These are phyloP conservation scores for Pseudobourletiella spinata DNA, from an alignment of 1,140 invertebrate genomes.

Conservation along the genomic window DNA sequence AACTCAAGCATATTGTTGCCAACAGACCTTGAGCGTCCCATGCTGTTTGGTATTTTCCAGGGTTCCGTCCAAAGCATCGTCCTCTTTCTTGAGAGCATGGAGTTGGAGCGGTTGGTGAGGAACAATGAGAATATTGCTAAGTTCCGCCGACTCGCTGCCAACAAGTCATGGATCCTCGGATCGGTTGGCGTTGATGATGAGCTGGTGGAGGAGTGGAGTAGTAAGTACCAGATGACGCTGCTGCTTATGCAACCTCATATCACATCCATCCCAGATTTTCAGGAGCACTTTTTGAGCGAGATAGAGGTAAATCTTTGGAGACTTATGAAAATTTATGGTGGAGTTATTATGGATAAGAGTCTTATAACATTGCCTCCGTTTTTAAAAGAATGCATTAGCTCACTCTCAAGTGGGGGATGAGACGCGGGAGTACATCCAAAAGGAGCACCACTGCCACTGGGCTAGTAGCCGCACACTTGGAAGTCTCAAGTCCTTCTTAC, in stretches of 20 bases:
- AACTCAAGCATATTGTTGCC: no score
- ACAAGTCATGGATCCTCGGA: slow-evolving; percentile 34
- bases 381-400: no score
- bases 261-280: slow-evolving; percentile 25
- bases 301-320: slow-evolving; percentile 28
- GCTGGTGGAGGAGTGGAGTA: slow-evolving; percentile 27
- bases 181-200: slow-evolving; percentile 30
- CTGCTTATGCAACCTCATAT: slow-evolving; percentile 33
- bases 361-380: no score
- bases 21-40: no score
- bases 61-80: slow-evolving; percentile 27
- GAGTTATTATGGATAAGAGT: no score
- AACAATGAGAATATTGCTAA: slow-evolving; percentile 6
- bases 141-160: slow-evolving; percentile 16
- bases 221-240: slow-evolving; percentile 23
- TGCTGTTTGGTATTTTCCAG: no score
- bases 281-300: slow-evolving; percentile 21
- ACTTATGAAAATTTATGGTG: no score
- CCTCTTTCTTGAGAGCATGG: slow-evolving; percentile 25
- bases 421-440: slow-evolving; percentile 30
- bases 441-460: slow-evolving; percentile 32
- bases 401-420: slow-evolving; percentile 12
- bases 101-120: slow-evolving; percentile 27
- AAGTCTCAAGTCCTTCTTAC: slow-evolving; percentile 7
- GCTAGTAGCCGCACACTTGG: slow-evolving; percentile 7